A percentile compares a stretch with the other conserved stretches of the same genome.
These are phyloP conservation scores for Nannospalax galili DNA, from an alignment of 2,113 vertebrate genomes.

Conservation along the genomic window DNA sequence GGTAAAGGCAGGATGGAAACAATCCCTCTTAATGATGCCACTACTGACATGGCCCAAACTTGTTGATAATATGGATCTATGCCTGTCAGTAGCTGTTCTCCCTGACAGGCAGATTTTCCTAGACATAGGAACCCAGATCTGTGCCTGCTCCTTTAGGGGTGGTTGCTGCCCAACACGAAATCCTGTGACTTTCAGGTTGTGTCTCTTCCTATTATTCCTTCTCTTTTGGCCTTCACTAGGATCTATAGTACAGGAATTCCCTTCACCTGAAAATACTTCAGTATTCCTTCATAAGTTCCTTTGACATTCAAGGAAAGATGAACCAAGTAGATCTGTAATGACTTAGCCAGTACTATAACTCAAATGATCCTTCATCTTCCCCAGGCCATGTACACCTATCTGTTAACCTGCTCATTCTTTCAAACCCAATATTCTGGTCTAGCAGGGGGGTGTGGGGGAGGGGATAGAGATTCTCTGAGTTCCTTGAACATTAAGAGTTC, in stretches of 20 bases:
- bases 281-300: constrained; percentile 14
- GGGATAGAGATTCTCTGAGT: constrained; percentile 19
- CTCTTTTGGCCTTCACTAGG: background rate
- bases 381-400: background rate
- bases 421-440: constrained; percentile 69
- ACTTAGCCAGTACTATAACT: background rate
- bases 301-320: background rate
- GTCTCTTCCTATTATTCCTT: background rate
- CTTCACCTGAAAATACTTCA: background rate
- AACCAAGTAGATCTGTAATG: background rate
- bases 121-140: background rate
- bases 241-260: background rate
- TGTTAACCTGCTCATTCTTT: constrained; percentile 66
- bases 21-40: background rate
- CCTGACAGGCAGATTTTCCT: background rate
- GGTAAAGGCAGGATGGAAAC: background rate
- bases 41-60: background rate
- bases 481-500: constrained; percentile 19
- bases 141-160: background rate
- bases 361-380: background rate
- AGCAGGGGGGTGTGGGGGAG: constrained; percentile 19
- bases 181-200: background rate
- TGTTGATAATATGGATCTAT: background rate
- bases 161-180: background rate
- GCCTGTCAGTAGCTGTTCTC: background rate